These are phyloP conservation scores for Dryocosmus kuriphilus DNA, from an alignment of 2,888 invertebrate genomes.

Conservation along the genomic window DNA sequence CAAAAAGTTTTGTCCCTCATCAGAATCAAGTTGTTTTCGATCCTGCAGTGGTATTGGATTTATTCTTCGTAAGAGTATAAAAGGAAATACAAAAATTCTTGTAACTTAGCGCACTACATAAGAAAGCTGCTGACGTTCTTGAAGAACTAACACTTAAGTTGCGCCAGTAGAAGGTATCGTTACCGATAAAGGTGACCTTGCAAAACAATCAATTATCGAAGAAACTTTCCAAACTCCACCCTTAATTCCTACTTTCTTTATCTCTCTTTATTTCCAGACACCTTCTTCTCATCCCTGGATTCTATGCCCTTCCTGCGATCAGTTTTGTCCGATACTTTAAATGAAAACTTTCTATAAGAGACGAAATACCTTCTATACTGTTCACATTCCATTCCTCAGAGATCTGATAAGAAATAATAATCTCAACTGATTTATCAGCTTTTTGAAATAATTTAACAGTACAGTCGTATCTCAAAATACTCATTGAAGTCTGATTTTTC, in stretches of 20 bases:
- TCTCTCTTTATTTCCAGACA: constrained; percentile 46
- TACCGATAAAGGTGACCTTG: constrained; percentile 55
- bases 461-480: no score
- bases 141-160: neutral
- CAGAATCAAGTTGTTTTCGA: neutral
- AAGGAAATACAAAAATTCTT: neutral
- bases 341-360: constrained; percentile 67
- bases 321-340: constrained; percentile 69
- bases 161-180: neutral
- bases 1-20: neutral
- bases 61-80: neutral
- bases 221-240: constrained; percentile 65
- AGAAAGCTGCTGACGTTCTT: neutral
- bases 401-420: neutral
- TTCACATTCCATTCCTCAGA: neutral
- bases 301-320: constrained; percentile 63
- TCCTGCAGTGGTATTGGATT: neutral
- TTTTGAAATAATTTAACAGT: neutral
- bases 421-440: constrained; percentile 2
- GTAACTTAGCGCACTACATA: no score
- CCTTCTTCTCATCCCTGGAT: constrained; percentile 59
- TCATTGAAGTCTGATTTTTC: no score
- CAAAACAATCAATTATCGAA: constrained; percentile 75
- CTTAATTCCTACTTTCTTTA: constrained; percentile 46
- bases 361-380: constrained; percentile 21